Base-by-base conservation (phyloP, 2,888 invertebrate genomes). In the Phragmatobia fuliginosa region DNA sequence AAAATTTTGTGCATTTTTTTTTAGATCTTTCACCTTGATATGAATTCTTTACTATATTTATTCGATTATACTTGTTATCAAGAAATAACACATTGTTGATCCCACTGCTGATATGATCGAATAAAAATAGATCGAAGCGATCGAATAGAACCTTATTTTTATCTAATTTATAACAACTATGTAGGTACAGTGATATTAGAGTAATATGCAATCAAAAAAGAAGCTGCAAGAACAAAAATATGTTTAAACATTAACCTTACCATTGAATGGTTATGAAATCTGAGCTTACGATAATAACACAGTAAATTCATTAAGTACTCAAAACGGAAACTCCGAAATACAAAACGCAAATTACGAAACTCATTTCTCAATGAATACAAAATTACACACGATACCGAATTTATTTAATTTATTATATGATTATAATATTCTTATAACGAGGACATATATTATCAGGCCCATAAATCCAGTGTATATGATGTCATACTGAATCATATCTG, bases 401-500 rank as follows among this genome's bases (percentile, higher is more conserved):
- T 10, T 38, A 32, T 32, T 62, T 45, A 75, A 56, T 67, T 49
- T 62, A 63, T 71, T 65, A 69, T 59, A 28, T 38, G 14, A 67
- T 64, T 62, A 28, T 71, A 68, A 68, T 68, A 61, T 76, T 82
- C 84, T 78, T 84, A 83, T 81, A 84, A 85, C 81, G 75, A 83
- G 82, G 79, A 85, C 45, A 49, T 85, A 81, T 36, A 65, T 56
- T 83, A 88, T 86, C 82, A 83, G 76, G 61, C 66, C 80, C 80
- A 85, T 84, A 86, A 85, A 87, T 86, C 82, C 71, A 71, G 68
- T 71, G 80, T 69, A 73, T 74, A 70, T 80, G 85, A 83, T 78
- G 83, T 85, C 85, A 86, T 74, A 72, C 78, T 88, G 87, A 88
- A 89, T 88, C 87, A 85, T 88, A 89, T 87, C 88, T 84, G 81